Base-by-base conservation (phyloP, 2,797 vertebrate species). In the Mormyrops attenuatus region DNA sequence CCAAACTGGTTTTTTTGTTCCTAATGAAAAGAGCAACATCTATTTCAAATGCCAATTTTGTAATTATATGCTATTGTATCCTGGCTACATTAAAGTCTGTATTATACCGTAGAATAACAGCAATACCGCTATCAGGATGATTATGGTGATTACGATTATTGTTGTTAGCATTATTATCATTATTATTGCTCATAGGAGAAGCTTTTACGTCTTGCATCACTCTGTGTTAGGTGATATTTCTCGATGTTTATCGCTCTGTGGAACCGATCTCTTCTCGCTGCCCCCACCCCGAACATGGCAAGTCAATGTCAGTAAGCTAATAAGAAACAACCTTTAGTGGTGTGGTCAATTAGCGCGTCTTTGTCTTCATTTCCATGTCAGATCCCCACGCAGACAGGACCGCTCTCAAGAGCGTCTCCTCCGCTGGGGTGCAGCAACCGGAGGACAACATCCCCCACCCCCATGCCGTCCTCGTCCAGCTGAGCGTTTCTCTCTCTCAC, bases 401-500 rank as follows among this genome's bases (percentile, higher is more conserved):
- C 63, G 41, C 3, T 66, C 41, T 88, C 2, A 6, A 26, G 88
- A 85, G 88, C 52, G 47, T 57, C 49, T 50, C 53, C 34, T 87
- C 84, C 1, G 22, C 22, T 30, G 49, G 84, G 84, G 84, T 17
- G 52, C 30, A 30, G 20, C 55, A 13, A 53, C 34, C 17, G 53
- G 53, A 57, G 86, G 38, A 60, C 30, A 50, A 55, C 85, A 15
- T 34, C 86, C 86, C 9, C 52, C 22, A 30, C 30, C 49, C 86
- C 30, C 49, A 20, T 5, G 49, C 30, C 13, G 17, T 34, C 52
- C 30, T 13, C 34, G 86, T 87, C 30, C 85, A 55, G 85, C 17
- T 34, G 26, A 38, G 85, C 85, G 49, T 57, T 0, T 89, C 88
- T 89, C 44, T 86, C 92, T 91, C 89, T 90, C 22, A 84, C 89